These are phyloP conservation scores for Atopsyche davidsoni DNA, from an alignment of 1,140 invertebrate species.

Conservation along the genomic window DNA sequence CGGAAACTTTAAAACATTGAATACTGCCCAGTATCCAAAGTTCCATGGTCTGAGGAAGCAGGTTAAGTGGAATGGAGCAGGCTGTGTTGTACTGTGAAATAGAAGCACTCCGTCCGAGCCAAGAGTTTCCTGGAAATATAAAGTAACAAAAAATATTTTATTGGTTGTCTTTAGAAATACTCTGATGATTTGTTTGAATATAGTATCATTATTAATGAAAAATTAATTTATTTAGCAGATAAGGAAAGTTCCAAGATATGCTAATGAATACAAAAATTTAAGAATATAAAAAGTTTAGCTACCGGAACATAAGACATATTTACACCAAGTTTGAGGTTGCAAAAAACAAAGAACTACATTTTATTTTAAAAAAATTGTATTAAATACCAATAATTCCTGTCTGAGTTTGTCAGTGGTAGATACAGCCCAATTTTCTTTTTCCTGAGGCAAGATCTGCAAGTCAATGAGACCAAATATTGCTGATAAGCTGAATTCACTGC, in stretches of 20 bases:
- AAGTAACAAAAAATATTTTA: slow-evolving; percentile 15
- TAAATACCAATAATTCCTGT: slow-evolving; percentile 54
- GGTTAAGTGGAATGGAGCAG: slow-evolving; percentile 82
- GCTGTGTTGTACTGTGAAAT: slow-evolving; percentile 74
- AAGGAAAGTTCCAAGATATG: too few relatives aligned
- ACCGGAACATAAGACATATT: too few relatives aligned
- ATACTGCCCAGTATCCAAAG: slow-evolving; percentile 83
- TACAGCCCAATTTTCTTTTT: slow-evolving; percentile 57
- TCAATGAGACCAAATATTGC: slow-evolving; percentile 63
- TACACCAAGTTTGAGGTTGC: too few relatives aligned
- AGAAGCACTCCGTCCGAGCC: slow-evolving; percentile 76
- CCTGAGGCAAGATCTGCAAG: slow-evolving; percentile 55
- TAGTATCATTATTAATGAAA: too few relatives aligned
- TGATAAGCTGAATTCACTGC: slow-evolving; percentile 57
- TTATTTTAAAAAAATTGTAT: slow-evolving; percentile 26
- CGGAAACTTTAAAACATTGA: slow-evolving; percentile 81
- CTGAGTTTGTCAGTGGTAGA: slow-evolving; percentile 53
- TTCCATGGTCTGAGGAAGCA: slow-evolving; percentile 76
- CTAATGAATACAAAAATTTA: slow-evolving; percentile 11
- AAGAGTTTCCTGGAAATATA: slow-evolving; percentile 55
- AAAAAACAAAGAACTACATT: too few relatives aligned
- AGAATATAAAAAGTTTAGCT: background rate
- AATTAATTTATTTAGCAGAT: too few relatives aligned
- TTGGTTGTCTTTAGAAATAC: too few relatives aligned
- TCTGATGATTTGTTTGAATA: too few relatives aligned